Percentiles rank a stretch among this genome's conserved stretches.
phyloP scores from a whole-genome alignment of 2,888 invertebrate species.

The Drosophila anomalata region DNA sequence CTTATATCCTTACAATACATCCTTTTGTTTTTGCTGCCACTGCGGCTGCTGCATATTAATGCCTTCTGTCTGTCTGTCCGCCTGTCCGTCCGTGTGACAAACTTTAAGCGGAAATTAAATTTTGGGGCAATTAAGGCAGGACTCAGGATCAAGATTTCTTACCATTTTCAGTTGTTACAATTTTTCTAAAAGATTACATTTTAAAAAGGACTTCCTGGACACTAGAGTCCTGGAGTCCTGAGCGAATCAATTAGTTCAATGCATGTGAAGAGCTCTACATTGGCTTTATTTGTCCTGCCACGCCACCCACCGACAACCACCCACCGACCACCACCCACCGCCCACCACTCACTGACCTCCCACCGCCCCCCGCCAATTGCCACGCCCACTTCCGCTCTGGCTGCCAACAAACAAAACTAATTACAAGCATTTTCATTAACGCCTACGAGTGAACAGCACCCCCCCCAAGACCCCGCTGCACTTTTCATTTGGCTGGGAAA shows the following conservation, averaged over 20 bases:
- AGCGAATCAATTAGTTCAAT: slow-evolving; percentile 76
- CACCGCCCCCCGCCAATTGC: neutral
- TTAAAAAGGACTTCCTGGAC: neutral
- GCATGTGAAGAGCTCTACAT: slow-evolving; percentile 69
- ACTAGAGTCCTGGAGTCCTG: neutral
- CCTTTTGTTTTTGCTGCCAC: slow-evolving; percentile 45
- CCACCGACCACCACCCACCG: neutral
- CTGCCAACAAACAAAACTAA: slow-evolving; percentile 77
- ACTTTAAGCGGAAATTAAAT: slow-evolving; percentile 75
- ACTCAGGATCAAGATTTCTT: neutral
- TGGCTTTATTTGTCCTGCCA: slow-evolving; percentile 62
- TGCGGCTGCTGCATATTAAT: slow-evolving; percentile 68
- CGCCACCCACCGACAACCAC: neutral
- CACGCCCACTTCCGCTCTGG: slow-evolving; percentile 65
- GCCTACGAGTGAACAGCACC: slow-evolving; percentile 64
- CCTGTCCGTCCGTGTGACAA: slow-evolving; percentile 45
- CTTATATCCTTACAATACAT: slow-evolving; percentile 30
- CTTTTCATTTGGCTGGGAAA: slow-evolving; percentile 21
- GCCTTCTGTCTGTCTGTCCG: slow-evolving; percentile 32
- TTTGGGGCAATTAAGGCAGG: slow-evolving; percentile 68
- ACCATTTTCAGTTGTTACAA: too few relatives aligned
- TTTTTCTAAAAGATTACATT: neutral
- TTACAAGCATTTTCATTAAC: slow-evolving; percentile 78
- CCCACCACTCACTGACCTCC: too few relatives aligned
- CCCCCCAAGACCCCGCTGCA: slow-evolving; percentile 1